Base-by-base conservation (phyloP, 2,888 invertebrate genomes). In the Leptopterna dolabrata region DNA sequence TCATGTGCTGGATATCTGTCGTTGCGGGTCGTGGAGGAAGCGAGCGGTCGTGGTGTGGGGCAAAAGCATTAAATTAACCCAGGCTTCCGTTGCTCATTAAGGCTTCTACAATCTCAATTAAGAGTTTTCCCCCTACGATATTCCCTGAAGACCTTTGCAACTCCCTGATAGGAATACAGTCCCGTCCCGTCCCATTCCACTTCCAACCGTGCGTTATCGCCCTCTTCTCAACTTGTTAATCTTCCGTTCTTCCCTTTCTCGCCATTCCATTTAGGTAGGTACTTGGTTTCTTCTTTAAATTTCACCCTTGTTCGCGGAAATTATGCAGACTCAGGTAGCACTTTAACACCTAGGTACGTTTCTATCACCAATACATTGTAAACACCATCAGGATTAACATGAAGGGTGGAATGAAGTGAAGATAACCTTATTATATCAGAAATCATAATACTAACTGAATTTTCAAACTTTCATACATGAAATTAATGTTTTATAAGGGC, bases 41-140 rank as follows among this genome's bases (percentile, higher is more conserved):
- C 36, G 36, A 7, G 36, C 36, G 36, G 7, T 36, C 36, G 73
- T 36, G 19, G 41, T 41, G 36, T n/a, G n/a, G 73, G 41, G 73
- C 36, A 41, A 73, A 73, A 73, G 73, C 73, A 73, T 73, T 73
- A 73, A 73, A 73, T 73, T 73, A 73, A 73, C 73, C 73, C 24
- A 30, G 36, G 73, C 19, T 36, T 73, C 73, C 73, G 30, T 30
- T 30, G 73, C 73, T 73, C 73, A 73, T 73, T 73, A 73, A 73
- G 73, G 73, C 36, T 73, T 14, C 73, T 30, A 73, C 73, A 73
- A 73, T 73, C 36, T 73, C 73, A 73, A 73, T 73, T 73, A 73
- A 73, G 73, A 73, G 73, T 73, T 73, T 73, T 73, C 36, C 73
- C 73, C 73, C 73, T 73, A 73, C 73, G 73, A 73, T 73, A 73